Percentiles rank a stretch among this genome's conserved stretches.
phyloP scores from a whole-genome alignment of 2,113 vertebrate genomes.

The Oxyura jamaicensis region DNA sequence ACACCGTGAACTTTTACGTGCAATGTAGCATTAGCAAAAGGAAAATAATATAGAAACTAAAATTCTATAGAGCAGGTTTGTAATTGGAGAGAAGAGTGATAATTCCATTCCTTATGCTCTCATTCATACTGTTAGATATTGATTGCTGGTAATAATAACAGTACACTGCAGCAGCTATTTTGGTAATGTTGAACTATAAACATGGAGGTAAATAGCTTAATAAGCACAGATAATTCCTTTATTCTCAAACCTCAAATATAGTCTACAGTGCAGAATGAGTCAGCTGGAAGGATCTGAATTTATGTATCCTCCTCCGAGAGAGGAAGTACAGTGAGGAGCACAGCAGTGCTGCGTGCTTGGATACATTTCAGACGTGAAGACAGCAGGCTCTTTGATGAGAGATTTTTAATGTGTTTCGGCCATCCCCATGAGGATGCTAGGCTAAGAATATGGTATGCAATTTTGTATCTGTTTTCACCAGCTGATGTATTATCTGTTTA shows the following conservation, averaged over 20 bases:
- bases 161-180: not conserved
- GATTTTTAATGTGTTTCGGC: not conserved
- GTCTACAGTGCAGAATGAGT: conserved; percentile 18
- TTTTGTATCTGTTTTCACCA: not conserved
- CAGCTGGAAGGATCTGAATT: not conserved
- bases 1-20: not conserved
- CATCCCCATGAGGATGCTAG: not conserved
- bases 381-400: not conserved
- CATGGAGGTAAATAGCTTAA: not conserved
- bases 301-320: not conserved
- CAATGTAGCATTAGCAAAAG: not conserved
- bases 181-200: not conserved
- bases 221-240: not conserved
- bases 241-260: not conserved
- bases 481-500: not conserved
- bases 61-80: not conserved
- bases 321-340: not conserved
- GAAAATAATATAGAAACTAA: not conserved
- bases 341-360: not conserved
- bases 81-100: not conserved
- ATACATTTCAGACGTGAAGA: not conserved
- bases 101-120: not conserved
- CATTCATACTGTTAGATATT: not conserved
- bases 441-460: not conserved
- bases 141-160: not conserved